Evolutionary conservation across 2,888 invertebrate species (phyloP).

Genomic region (Volucella inflata): DNA sequence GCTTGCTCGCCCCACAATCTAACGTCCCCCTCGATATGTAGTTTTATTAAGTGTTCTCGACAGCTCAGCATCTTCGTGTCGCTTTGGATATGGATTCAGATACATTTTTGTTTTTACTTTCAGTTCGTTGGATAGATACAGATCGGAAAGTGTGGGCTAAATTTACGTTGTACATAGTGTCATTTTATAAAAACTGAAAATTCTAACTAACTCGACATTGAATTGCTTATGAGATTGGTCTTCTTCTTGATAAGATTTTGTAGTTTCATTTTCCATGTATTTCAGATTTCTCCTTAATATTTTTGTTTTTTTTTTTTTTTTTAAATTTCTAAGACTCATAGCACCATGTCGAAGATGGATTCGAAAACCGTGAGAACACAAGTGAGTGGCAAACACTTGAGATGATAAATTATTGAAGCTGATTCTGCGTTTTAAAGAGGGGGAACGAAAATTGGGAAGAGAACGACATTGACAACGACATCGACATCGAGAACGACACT

Average conservation of each 20-base stretch:
- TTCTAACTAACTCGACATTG: slow-evolving; percentile 57
- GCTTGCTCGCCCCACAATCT: background rate
- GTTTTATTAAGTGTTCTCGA: slow-evolving; percentile 59
- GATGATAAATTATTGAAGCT: slow-evolving; percentile 72
- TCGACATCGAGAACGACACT: slow-evolving; percentile 29
- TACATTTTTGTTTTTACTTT: slow-evolving; percentile 39
- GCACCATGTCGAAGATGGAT: background rate
- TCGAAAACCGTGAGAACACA: slow-evolving; percentile 41
- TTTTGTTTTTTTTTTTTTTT: slow-evolving; percentile 1
- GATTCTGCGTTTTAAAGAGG: slow-evolving; percentile 44
- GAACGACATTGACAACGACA: slow-evolving; percentile 21
- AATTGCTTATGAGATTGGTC: slow-evolving; percentile 39
- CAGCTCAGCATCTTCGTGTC: slow-evolving; percentile 46
- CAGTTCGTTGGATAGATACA: background rate
- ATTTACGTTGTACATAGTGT: background rate
- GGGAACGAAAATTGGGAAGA: background rate
- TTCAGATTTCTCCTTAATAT: background rate
- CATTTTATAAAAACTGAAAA: slow-evolving; percentile 11
- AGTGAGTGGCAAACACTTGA: slow-evolving; percentile 62
- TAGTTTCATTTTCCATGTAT: slow-evolving; percentile 19
- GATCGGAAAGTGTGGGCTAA: slow-evolving; percentile 4
- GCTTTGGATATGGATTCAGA: slow-evolving; percentile 35
- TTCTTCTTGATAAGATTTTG: slow-evolving; percentile 18
- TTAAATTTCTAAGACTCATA: slow-evolving; percentile 22
- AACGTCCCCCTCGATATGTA: background rate